Conservation (phyloP, 2,113 vertebrate genomes). For the Chaetorhynchus papuensis region DNA sequence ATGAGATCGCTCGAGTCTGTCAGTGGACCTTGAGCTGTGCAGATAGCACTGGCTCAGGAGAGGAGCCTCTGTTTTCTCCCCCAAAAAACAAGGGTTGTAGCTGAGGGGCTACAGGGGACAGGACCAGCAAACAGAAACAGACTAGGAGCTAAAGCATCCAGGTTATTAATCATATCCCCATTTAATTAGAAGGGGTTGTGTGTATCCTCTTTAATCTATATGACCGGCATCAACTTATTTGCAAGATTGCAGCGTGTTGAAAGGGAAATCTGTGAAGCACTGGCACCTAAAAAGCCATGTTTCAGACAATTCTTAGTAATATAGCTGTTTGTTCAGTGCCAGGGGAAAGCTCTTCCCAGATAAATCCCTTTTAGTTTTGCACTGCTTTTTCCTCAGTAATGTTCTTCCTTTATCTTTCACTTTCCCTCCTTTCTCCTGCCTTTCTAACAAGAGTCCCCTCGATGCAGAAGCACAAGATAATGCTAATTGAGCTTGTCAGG, state of each 20-base stretch:
- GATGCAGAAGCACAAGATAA: constrained; percentile 22
- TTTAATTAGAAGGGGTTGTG: not conserved
- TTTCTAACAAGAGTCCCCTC: constrained; percentile 4
- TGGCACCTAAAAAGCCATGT: not conserved
- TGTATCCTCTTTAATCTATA: not conserved
- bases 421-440: not conserved
- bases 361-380: not conserved
- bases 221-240: not conserved
- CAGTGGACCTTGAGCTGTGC: not conserved
- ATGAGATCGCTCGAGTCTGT: not conserved
- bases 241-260: not conserved
- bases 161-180: not conserved
- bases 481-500: constrained; percentile 55
- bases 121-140: not conserved
- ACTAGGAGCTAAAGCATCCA: not conserved
- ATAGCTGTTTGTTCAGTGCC: not conserved
- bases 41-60: not conserved
- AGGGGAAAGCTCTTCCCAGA: not conserved
- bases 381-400: not conserved
- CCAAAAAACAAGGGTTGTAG: not conserved
- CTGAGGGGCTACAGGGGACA: not conserved
- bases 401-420: not conserved
- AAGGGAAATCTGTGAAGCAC: not conserved
- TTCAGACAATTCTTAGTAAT: not conserved
- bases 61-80: not conserved